Percentiles rank a stretch among this genome's conserved stretches.
phyloP scores from a whole-genome alignment of 2,113 vertebrate species.

The Promerops cafer region DNA sequence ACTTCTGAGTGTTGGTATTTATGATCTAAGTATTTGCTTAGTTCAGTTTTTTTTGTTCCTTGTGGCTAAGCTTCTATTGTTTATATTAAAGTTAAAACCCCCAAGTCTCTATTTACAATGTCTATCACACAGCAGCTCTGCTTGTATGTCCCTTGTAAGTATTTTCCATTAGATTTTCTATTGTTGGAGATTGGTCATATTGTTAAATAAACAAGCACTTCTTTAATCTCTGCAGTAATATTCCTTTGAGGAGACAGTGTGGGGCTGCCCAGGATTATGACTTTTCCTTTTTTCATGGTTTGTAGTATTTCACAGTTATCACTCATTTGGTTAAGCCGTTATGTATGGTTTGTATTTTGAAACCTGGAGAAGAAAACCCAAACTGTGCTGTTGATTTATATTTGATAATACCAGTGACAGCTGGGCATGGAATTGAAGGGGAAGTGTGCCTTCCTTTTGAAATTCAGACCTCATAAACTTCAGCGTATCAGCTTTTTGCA shows the following conservation, averaged over 20 bases:
- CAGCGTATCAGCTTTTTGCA: not conserved
- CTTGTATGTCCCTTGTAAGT: not conserved
- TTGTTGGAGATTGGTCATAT: not conserved
- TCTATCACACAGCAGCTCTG: not conserved
- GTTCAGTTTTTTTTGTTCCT: not conserved
- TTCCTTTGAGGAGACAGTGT: not conserved
- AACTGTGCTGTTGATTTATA: not conserved
- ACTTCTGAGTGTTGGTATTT: not conserved
- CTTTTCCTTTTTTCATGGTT: not conserved
- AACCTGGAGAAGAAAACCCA: not conserved
- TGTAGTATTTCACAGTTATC: conserved; percentile 15
- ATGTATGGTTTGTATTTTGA: not conserved
- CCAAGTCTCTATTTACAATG: not conserved
- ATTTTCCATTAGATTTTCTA: not conserved
- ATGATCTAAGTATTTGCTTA: not conserved
- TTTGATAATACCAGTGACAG: not conserved
- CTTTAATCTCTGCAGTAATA: not conserved
- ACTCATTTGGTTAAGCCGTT: not conserved
- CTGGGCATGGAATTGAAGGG: not conserved
- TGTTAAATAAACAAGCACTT: not conserved
- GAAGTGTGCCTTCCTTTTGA: not conserved
- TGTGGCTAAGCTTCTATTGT: not conserved
- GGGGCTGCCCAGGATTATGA: not conserved
- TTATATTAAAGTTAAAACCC: not conserved
- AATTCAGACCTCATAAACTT: conserved; percentile 22